A percentile compares a stretch with the other conserved stretches of the same genome.
Conservation (phyloP, 2,113 vertebrate genomes). For the Phyllostomus hastatus region DNA sequence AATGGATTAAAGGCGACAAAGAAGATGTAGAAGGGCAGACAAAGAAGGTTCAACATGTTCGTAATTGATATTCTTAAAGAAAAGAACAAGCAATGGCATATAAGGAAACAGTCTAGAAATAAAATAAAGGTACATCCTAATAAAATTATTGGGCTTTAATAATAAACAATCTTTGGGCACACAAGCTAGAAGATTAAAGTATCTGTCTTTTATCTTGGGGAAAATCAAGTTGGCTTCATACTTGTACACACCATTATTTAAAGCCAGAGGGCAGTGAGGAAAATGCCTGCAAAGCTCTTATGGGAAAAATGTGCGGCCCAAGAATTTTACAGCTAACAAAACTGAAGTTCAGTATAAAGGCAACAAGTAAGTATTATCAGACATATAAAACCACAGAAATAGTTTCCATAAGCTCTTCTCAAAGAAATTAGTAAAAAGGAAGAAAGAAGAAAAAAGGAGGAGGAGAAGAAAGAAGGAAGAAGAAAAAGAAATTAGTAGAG, state of each 20-base stretch:
- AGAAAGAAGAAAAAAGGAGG: neutral
- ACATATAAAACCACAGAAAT: neutral
- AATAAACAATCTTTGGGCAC: neutral
- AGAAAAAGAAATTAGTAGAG: neutral
- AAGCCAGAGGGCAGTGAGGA: neutral
- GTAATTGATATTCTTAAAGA: neutral
- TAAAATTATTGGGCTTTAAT: neutral
- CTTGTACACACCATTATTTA: neutral
- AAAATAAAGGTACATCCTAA: neutral
- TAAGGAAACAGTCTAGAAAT: neutral
- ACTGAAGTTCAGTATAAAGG: neutral
- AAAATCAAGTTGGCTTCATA: neutral
- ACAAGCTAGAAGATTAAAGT: neutral
- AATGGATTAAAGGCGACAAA: neutral
- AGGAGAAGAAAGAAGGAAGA: neutral
- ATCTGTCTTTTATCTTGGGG: neutral
- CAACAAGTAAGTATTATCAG: neutral
- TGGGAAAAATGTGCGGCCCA: neutral
- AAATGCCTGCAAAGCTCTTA: neutral
- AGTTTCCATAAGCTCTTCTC: neutral
- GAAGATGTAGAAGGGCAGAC: neutral
- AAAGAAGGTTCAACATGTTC: conserved; percentile 4
- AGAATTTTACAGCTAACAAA: neutral
- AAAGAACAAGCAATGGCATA: neutral
- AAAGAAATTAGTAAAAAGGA: neutral